phyloP scores from a whole-genome alignment of 2,113 vertebrate species.

The Progne subis region DNA sequence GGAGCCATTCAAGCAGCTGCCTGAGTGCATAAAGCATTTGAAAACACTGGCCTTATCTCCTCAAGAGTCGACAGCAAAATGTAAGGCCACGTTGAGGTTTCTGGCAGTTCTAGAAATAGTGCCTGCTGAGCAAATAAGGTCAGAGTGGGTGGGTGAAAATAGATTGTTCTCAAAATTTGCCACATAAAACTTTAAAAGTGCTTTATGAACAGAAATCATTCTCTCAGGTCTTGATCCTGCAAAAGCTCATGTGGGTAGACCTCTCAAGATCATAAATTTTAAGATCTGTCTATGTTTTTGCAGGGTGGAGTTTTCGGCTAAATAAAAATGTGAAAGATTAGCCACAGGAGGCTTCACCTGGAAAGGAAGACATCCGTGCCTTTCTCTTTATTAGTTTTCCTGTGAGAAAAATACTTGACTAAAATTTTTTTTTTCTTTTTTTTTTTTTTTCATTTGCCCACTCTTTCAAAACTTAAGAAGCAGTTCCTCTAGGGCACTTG shows the following conservation, averaged over 20 bases:
- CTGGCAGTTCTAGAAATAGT: slow-evolving; percentile 58
- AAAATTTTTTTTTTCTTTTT: neutral
- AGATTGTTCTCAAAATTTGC: slow-evolving; percentile 64
- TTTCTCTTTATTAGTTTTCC: slow-evolving; percentile 33
- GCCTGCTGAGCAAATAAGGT: slow-evolving; percentile 61
- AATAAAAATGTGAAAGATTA: slow-evolving; percentile 40
- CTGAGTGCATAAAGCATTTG: slow-evolving; percentile 54
- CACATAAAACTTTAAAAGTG: slow-evolving; percentile 54
- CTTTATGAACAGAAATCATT: slow-evolving; percentile 56
- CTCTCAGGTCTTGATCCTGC: slow-evolving; percentile 49
- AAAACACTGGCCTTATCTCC: slow-evolving; percentile 52
- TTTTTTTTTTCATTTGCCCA: neutral
- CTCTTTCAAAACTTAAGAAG: slow-evolving; percentile 27
- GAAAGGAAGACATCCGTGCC: neutral
- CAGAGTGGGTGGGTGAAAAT: slow-evolving; percentile 60
- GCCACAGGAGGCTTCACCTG: slow-evolving; percentile 18
- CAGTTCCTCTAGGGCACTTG: slow-evolving; percentile 30
- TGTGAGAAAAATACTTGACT: slow-evolving; percentile 10
- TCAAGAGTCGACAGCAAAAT: slow-evolving; percentile 57
- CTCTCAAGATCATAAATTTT: slow-evolving; percentile 28
- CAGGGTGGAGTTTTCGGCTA: slow-evolving; percentile 13
- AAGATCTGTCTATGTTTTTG: slow-evolving; percentile 12
- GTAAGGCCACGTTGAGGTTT: slow-evolving; percentile 36
- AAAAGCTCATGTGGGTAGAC: slow-evolving; percentile 22
- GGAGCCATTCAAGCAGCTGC: slow-evolving; percentile 27